Base-by-base conservation (phyloP, 2,113 vertebrate genomes). In the Vulpes ferrilata region DNA sequence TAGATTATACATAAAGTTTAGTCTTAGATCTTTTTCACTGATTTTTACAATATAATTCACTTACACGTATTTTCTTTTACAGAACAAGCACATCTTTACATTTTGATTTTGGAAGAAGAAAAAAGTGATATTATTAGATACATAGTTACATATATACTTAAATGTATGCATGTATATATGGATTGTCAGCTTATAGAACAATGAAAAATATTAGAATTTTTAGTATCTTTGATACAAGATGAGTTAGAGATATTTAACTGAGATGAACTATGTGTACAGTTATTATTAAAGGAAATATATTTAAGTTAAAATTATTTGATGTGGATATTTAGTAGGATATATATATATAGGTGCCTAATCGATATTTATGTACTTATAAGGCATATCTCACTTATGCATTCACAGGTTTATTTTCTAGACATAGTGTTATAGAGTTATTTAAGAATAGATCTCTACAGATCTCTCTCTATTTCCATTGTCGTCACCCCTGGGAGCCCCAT, bases 1-100 rank as follows among this genome's bases (percentile, higher is more conserved):
- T 93, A 89, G 43, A 89, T 87, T 93, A 93, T 96, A 93, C n/a
- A 91, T 86, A 65, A 51, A 83, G n/a, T 67, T 96, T 93, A 62
- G 2, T 4, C 62, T 11, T 82, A 53, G 23, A 51, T 25, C n/a
- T 80, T 94, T 96, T 86, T 35, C 57, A 86, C 9, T 93, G 16
- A 53, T 69, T 86, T 93, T 89, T 96, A 91, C 1, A 93, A 12
- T 84, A 59, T 1, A 80, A 48, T 84, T 7, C 32, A n/a, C 35
- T 55, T 69, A 25, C 87, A 2, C 1, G 2, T 82, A 51, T 94
- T 93, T 90, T 27, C 30, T 76, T 84, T 65, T 73, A 20, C 6
- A 13, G 79, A 88, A 78, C 2, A 48, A 79, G 23, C 8, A 76
- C 2, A 19, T 48, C 62, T 93, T 4, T 67, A 62, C 1, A 32